Percentiles rank a stretch among this genome's conserved stretches.
These are phyloP conservation scores for Arctocebus calabarensis DNA, from an alignment of 2,797 vertebrate genomes.

Conservation along the genomic window DNA sequence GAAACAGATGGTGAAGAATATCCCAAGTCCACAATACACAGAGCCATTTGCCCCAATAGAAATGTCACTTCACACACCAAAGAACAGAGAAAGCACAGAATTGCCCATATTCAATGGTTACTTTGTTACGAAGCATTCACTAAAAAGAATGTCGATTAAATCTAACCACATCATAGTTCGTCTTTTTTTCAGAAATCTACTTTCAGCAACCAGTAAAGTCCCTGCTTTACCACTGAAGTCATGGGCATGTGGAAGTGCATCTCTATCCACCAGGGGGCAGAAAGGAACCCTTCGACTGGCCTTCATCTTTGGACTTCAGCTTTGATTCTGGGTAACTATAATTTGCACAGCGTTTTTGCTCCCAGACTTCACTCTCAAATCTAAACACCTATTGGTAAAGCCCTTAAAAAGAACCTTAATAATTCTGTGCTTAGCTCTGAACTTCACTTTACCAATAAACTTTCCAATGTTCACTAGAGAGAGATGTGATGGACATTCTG, in stretches of 20 bases:
- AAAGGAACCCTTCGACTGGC: constrained; percentile 52
- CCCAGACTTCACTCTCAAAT: background rate
- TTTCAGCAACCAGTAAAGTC: background rate
- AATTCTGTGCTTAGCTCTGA: background rate
- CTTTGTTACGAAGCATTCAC: background rate
- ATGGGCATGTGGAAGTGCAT: background rate
- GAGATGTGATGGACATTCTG: background rate
- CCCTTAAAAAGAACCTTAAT: background rate
- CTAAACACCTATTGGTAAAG: background rate
- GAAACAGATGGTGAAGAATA: background rate
- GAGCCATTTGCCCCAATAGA: background rate
- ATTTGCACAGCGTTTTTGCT: constrained; percentile 8
- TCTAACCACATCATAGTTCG: background rate
- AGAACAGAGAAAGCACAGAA: background rate
- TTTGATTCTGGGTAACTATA: background rate
- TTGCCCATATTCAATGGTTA: background rate
- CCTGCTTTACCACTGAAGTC: background rate
- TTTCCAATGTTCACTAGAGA: background rate
- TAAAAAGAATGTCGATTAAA: constrained; percentile 32
- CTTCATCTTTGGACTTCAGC: background rate
- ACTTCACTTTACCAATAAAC: background rate
- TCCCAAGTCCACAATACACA: background rate
- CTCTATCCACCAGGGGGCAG: constrained; percentile 77
- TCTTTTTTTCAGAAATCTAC: constrained; percentile 36
- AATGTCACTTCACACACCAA: background rate